Evolutionary conservation across 2,888 invertebrate species (phyloP).

Genomic region (Megalurothrips usitatus): DNA sequence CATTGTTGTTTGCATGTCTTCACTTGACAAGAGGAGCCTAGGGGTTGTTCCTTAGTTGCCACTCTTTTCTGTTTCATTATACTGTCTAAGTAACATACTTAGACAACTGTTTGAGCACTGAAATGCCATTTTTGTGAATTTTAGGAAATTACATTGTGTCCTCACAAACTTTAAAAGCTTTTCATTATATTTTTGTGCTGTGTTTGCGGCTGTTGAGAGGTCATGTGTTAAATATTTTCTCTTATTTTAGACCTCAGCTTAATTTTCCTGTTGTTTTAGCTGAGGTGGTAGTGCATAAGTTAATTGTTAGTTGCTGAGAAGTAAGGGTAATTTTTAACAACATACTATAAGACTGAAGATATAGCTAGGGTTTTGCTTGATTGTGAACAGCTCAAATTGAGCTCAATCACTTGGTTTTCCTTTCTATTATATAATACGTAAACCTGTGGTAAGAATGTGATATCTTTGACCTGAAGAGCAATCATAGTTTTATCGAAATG

Average conservation of each 20-base stretch:
- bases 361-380: constrained; percentile 12
- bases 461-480: constrained; percentile 10
- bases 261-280: constrained; percentile 10
- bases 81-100: not conserved
- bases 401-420: constrained; percentile 12
- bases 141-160: no score
- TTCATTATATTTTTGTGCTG: not conserved
- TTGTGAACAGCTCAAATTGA: constrained; percentile 2
- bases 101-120: no score
- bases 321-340: constrained; percentile 11
- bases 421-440: constrained; percentile 21
- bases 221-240: not conserved
- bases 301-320: not conserved
- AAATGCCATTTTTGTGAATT: no score
- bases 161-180: no score
- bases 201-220: constrained; percentile 17
- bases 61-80: not conserved
- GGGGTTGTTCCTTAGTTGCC: not conserved
- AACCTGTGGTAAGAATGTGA: constrained; percentile 25
- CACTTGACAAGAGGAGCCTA: not conserved
- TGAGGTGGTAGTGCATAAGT: not conserved
- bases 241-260: constrained; percentile 11
- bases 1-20: not conserved
- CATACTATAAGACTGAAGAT: constrained; percentile 23
- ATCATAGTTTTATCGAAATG: not conserved